A percentile compares a stretch with the other conserved stretches of the same genome.
phyloP scores from a whole-genome alignment of 2,888 invertebrate species.

The Chesias legatella region DNA sequence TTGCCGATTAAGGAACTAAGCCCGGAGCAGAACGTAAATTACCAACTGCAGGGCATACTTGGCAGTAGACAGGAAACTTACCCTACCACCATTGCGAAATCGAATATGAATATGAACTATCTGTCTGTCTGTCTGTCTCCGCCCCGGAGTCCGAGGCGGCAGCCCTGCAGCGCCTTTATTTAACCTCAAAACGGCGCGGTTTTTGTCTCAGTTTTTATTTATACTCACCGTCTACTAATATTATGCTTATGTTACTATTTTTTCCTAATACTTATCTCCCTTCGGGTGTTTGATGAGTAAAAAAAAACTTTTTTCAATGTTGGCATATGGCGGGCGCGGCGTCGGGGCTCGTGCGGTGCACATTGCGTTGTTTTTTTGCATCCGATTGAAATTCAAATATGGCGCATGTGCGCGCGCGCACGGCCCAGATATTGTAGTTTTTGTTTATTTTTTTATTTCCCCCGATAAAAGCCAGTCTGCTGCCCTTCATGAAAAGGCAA shows the following conservation, averaged over 20 bases:
- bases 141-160: constrained; percentile 2
- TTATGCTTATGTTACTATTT: constrained; percentile 77
- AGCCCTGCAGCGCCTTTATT: constrained; percentile 46
- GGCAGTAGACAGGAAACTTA: too few relatives aligned
- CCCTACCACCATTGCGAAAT: too few relatives aligned
- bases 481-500: constrained; percentile 39
- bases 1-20: too few relatives aligned
- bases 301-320: constrained; percentile 57
- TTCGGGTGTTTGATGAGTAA: constrained; percentile 66
- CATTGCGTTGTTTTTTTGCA: constrained; percentile 77
- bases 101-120: too few relatives aligned
- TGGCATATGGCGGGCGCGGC: constrained; percentile 68
- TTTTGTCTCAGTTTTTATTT: constrained; percentile 66
- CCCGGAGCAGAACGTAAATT: too few relatives aligned
- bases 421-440: constrained; percentile 55
- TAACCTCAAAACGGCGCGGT: constrained; percentile 64
- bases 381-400: constrained; percentile 75
- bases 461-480: constrained; percentile 46
- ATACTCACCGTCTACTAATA: constrained; percentile 64
- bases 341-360: constrained; percentile 73
- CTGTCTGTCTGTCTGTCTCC: too few relatives aligned
- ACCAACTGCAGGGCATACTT: too few relatives aligned
- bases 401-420: constrained; percentile 62
- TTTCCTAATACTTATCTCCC: constrained; percentile 64
- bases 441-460: constrained; percentile 51